Percentiles rank a stretch among this genome's conserved stretches.
phyloP scores from a whole-genome alignment of 2,888 invertebrate species.

The Cremastinae sp. region DNA sequence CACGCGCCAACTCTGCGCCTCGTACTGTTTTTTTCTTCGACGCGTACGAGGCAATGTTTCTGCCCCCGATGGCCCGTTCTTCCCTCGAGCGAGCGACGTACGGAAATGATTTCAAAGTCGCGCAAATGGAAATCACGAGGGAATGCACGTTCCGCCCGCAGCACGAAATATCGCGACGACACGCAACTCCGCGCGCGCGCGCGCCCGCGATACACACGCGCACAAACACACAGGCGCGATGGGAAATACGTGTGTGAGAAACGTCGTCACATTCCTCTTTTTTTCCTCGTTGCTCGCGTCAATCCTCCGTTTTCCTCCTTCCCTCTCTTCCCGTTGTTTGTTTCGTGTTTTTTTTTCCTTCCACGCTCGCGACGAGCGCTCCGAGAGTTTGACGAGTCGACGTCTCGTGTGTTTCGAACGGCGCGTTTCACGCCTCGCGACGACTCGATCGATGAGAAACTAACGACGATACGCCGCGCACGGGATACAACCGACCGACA shows the following conservation, averaged over 20 bases:
- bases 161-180: constrained; percentile 47
- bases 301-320: constrained; percentile 21
- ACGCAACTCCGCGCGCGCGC: background rate
- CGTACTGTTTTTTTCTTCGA: constrained; percentile 22
- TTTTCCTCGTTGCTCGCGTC: constrained; percentile 13
- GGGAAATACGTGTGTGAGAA: constrained; percentile 47
- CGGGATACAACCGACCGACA: background rate
- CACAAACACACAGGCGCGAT: constrained; percentile 45
- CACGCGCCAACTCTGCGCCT: constrained; percentile 34
- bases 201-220: constrained; percentile 31
- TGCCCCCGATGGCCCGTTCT: too few relatives aligned
- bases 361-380: background rate
- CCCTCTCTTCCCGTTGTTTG: constrained; percentile 41
- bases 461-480: too few relatives aligned
- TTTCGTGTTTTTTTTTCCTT: constrained; percentile 1
- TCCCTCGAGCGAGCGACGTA: too few relatives aligned
- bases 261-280: constrained; percentile 34
- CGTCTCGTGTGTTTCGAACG: background rate
- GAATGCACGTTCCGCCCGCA: constrained; percentile 30
- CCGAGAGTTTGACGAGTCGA: constrained; percentile 3
- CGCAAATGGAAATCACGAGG: background rate
- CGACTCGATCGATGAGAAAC: too few relatives aligned
- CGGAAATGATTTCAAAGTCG: background rate
- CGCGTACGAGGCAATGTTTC: too few relatives aligned
- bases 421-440: background rate